These are phyloP conservation scores for Motacilla alba DNA, from an alignment of 2,113 vertebrate genomes.

Conservation along the genomic window DNA sequence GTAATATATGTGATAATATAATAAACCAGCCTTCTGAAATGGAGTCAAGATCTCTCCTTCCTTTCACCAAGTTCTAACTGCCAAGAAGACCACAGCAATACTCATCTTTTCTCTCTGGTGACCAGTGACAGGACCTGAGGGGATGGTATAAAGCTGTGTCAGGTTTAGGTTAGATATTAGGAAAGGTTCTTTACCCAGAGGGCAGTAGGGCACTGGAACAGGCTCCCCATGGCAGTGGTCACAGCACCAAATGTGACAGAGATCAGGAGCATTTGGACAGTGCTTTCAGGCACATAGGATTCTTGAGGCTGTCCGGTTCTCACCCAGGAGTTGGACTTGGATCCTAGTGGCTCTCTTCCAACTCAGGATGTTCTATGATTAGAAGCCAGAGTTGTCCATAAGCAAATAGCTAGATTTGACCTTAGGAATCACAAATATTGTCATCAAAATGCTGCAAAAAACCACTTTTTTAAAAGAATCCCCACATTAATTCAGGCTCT, in stretches of 20 bases:
- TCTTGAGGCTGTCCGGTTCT: background rate
- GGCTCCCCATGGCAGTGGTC: background rate
- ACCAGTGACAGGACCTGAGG: background rate
- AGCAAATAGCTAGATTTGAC: slow-evolving; percentile 10
- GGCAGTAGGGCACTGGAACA: background rate
- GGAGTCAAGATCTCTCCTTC: too few relatives aligned
- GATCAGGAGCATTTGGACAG: background rate
- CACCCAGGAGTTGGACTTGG: background rate
- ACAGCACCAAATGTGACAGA: background rate
- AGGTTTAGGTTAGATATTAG: background rate
- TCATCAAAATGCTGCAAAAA: slow-evolving; percentile 52
- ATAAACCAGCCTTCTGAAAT: too few relatives aligned
- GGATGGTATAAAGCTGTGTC: background rate
- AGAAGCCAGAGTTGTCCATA: background rate
- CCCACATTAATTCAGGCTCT: slow-evolving; percentile 24
- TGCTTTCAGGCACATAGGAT: background rate
- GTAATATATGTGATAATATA: too few relatives aligned
- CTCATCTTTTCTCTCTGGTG: background rate
- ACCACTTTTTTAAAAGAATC: background rate
- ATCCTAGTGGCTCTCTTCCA: background rate
- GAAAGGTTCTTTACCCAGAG: background rate
- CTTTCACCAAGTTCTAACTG: too few relatives aligned
- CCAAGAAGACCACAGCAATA: too few relatives aligned
- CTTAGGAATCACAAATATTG: slow-evolving; percentile 16
- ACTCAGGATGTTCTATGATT: background rate